Conservation (phyloP, 2,888 invertebrate genomes). For the Ceriagrion tenellum region DNA sequence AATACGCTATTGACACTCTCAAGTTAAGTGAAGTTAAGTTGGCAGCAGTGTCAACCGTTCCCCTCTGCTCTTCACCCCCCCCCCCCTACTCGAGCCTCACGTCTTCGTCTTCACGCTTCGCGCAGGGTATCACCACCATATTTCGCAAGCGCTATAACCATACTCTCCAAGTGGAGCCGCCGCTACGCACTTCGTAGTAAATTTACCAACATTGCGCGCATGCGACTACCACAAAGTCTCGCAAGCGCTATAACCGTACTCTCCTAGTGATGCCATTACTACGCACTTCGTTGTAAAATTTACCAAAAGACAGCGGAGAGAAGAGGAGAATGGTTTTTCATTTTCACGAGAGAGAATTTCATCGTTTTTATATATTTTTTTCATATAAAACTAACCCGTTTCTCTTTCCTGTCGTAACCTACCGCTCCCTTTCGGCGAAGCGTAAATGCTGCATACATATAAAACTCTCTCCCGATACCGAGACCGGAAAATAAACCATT, state of each 20-base stretch:
- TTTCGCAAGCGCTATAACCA: no score
- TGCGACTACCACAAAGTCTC: no score
- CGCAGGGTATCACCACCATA: no score
- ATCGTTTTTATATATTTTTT: neutral
- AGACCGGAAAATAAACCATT: neutral
- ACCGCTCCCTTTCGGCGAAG: neutral
- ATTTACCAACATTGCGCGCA: neutral
- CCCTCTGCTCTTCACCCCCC: no score
- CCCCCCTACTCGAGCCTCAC: no score
- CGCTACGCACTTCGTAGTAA: neutral
- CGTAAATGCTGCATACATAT: neutral
- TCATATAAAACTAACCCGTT: neutral
- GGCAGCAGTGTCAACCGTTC: no score
- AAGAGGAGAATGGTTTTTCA: neutral
- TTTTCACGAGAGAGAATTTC: neutral
- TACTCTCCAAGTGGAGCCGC: no score
- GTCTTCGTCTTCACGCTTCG: no score
- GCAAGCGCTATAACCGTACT: no score
- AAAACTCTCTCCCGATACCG: neutral
- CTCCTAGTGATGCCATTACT: no score
- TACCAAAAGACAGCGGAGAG: neutral
- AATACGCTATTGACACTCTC: no score
- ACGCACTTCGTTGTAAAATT: neutral
- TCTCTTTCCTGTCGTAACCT: neutral
- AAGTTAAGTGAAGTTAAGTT: no score